phyloP scores from a whole-genome alignment of 2,888 invertebrate species.

The Caenorhabditis sp. region DNA sequence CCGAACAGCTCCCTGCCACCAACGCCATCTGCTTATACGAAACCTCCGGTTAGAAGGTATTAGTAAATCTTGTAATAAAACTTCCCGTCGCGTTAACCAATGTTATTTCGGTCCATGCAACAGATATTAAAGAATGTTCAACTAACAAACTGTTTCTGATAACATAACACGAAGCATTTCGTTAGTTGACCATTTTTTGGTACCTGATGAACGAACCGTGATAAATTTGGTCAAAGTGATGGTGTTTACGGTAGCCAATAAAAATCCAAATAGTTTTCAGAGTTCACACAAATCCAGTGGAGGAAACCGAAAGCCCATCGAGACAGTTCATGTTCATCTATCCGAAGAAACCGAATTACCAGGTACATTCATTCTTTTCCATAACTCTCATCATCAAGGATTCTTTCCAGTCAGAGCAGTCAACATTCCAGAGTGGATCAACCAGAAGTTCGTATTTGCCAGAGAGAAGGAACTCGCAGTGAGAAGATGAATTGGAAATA shows the following conservation, averaged over 20 bases:
- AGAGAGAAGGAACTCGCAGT: constrained; percentile 55
- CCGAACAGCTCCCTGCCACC: constrained; percentile 28
- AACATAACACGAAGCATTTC: too few relatives aligned
- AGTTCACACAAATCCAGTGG: constrained; percentile 36
- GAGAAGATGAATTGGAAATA: constrained; percentile 13
- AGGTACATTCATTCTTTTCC: constrained; percentile 26
- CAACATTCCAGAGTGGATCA: constrained; percentile 51
- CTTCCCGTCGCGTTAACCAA: too few relatives aligned
- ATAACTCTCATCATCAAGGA: not conserved
- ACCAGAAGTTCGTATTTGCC: constrained; percentile 64
- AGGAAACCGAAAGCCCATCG: constrained; percentile 40
- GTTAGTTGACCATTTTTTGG: too few relatives aligned
- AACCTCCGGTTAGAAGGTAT: constrained; percentile 49
- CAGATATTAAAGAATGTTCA: too few relatives aligned
- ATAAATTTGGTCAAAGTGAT: too few relatives aligned
- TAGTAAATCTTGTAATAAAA: too few relatives aligned
- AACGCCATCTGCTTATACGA: constrained; percentile 34
- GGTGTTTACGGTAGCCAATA: too few relatives aligned
- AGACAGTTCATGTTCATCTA: constrained; percentile 61
- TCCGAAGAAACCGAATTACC: constrained; percentile 53
- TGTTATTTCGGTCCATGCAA: too few relatives aligned
- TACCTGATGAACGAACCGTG: too few relatives aligned
- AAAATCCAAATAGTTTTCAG: constrained; percentile 13
- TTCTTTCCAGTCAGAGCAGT: constrained; percentile 41
- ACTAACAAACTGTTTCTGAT: too few relatives aligned